These are phyloP conservation scores for Eupithecia exiguata DNA, from an alignment of 2,888 invertebrate species.

Conservation along the genomic window DNA sequence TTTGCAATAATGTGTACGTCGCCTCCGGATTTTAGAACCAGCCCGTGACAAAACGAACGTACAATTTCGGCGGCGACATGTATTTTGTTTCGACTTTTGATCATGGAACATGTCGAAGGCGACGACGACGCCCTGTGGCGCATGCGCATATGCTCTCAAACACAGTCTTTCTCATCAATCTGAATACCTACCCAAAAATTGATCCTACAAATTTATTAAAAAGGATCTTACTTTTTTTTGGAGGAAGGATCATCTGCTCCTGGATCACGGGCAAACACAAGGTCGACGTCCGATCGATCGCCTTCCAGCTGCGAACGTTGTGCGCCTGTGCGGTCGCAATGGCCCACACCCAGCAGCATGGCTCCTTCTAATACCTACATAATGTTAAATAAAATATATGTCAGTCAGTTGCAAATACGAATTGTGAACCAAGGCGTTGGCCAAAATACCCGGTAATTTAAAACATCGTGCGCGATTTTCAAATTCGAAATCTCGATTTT, in stretches of 20 bases:
- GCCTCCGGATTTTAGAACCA: too few species aligned
- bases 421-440: not conserved
- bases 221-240: not conserved
- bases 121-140: not conserved
- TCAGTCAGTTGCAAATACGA: not conserved
- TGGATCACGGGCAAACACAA: not conserved
- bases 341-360: conserved; percentile 21
- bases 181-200: not conserved
- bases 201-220: not conserved
- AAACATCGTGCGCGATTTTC: not conserved
- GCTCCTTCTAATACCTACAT: conserved; percentile 19
- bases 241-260: not conserved
- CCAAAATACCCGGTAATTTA: not conserved
- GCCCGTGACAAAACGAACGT: too few species aligned
- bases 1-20: too few species aligned
- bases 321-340: conserved; percentile 36
- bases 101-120: not conserved
- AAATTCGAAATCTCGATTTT: not conserved
- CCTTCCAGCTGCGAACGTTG: conserved; percentile 2
- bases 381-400: conserved; percentile 10
- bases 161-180: not conserved
- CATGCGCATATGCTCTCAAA: not conserved
- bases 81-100: not conserved
- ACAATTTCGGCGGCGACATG: too few species aligned
- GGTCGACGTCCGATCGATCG: conserved; percentile 30